Evolutionary conservation across 2,113 vertebrate genomes (phyloP), one percentile per base, ranked within the genome.

Genomic region (Esox niger): DNA sequence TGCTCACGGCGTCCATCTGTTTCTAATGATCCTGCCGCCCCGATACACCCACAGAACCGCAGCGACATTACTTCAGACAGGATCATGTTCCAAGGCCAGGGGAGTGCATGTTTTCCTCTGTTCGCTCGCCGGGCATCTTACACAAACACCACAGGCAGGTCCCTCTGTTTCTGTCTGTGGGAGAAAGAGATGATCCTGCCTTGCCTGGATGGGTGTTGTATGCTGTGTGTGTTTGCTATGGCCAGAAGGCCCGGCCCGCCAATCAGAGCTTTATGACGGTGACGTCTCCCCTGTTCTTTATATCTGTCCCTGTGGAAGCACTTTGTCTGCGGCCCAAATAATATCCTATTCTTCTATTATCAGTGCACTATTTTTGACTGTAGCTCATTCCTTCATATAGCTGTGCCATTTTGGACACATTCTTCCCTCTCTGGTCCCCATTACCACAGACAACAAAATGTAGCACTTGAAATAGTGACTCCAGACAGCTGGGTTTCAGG

Each of bases 51-150:
- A n/a, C 43, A 33, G n/a, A n/a, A 47, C 68, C 68, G 63, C 32
- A 2, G 64, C 72, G 76, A 68, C 74, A 80, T 84, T 72, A 68
- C 76, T 79, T 84, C 75, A 70, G 76, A 52, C 60, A 69, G 79
- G 85, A 80, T 87, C 85, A 71, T 87, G 83, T 89, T 90, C 82
- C 90, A 86, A 86, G 82, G 13, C 3, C 35, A 13, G 79, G 82
- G 89, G 72, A 57, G 61, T 62, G 74, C 65, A 78, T 82, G 66
- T 79, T 81, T 79, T 77, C 78, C 71, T 75, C 60, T 27, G 76
- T 72, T 70, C 23, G 27, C 27, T 0, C 11, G 21, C 57, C 17
- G 64, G 79, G 70, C 70, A 81, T 79, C 80, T 76, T 87, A 76
- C 54, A 83, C 79, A 88, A 89, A 88, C 86, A 88, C 68, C 80